Conservation (phyloP, 2,797 vertebrate genomes). For the Eleutherodactylus coqui region DNA sequence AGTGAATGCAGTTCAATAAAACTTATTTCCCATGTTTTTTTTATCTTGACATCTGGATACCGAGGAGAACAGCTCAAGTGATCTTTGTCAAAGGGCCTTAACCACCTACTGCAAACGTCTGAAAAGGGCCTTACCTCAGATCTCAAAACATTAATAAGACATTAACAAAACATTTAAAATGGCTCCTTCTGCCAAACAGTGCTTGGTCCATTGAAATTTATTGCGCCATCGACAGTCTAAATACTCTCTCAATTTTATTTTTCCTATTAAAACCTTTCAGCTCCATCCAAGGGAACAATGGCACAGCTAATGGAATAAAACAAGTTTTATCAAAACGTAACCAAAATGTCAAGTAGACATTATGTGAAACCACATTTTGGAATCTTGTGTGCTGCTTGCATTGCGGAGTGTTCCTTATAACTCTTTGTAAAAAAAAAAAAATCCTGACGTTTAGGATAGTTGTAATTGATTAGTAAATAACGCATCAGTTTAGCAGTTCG, state of each 20-base stretch:
- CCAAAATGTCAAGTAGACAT: constrained; percentile 45
- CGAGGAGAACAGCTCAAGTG: constrained; percentile 37
- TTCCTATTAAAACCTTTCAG: constrained; percentile 50
- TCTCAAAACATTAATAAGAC: constrained; percentile 54
- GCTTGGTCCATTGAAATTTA: constrained; percentile 52
- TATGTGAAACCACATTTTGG: constrained; percentile 28
- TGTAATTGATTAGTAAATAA: no score
- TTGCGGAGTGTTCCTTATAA: not conserved
- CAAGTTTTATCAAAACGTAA: constrained; percentile 34
- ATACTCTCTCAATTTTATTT: constrained; percentile 46
- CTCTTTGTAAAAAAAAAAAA: not conserved
- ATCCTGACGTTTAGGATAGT: no score
- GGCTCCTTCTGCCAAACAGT: constrained; percentile 30
- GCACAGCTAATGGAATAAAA: constrained; percentile 50
- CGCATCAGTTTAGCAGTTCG: no score
- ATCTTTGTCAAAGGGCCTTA: constrained; percentile 46
- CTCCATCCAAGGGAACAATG: constrained; percentile 49
- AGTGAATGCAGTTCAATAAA: constrained; percentile 22
- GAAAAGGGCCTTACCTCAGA: constrained; percentile 41
- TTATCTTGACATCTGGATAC: constrained; percentile 35
- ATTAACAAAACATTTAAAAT: constrained; percentile 54
- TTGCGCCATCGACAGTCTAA: constrained; percentile 48
- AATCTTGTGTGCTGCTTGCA: not conserved
- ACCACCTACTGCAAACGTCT: constrained; percentile 52
- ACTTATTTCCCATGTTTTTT: not conserved